Conservation (phyloP, 2,113 vertebrate species). For the Apistogramma diplotaenia region DNA sequence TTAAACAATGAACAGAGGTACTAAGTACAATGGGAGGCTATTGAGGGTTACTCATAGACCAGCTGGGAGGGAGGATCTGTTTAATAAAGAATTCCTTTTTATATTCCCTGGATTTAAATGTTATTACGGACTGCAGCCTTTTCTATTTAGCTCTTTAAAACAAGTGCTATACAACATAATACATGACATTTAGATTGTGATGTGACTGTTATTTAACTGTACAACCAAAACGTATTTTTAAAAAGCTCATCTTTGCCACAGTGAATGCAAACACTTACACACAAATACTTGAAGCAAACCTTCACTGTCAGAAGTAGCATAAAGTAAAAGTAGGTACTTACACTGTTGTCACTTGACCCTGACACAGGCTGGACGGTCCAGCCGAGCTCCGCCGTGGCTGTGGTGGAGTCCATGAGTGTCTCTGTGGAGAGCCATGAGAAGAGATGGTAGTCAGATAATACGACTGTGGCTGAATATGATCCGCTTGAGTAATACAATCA, state of each 20-base stretch:
- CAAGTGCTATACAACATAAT: background rate
- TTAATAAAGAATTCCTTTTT: background rate
- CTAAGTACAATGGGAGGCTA: background rate
- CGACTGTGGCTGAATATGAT: background rate
- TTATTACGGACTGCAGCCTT: background rate
- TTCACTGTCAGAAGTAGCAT: background rate
- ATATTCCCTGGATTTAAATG: background rate
- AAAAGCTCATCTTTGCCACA: background rate
- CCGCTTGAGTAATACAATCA: background rate
- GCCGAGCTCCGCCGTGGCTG: constrained; percentile 95
- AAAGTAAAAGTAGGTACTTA: constrained; percentile 54
- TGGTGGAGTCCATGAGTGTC: constrained; percentile 98
- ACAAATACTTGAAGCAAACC: background rate
- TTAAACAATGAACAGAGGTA: background rate
- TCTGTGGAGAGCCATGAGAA: constrained; percentile 75
- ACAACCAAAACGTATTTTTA: background rate
- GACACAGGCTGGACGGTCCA: constrained; percentile 94
- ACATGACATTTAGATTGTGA: background rate
- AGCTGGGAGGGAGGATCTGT: background rate
- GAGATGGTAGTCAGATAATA: constrained; percentile 39
- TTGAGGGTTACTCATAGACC: background rate
- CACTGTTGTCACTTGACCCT: constrained; percentile 87
- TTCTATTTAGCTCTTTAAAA: background rate
- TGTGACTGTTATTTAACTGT: background rate
- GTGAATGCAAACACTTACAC: background rate